A percentile compares a stretch with the other conserved stretches of the same genome.
Conservation (phyloP, 2,113 vertebrate species). For the Hoplias malabaricus region DNA sequence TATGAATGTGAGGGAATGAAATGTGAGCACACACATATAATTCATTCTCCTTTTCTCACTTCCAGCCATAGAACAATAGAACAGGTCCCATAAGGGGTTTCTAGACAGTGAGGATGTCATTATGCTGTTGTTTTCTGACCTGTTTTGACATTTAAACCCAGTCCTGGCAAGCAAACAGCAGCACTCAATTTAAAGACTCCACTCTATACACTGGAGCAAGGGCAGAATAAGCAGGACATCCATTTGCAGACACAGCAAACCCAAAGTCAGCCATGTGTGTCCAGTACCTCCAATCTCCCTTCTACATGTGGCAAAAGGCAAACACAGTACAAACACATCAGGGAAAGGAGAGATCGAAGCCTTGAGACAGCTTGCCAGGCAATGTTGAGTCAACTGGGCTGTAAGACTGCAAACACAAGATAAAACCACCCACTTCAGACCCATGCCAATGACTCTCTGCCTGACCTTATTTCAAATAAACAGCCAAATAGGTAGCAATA, state of each 20-base stretch:
- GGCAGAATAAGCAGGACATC: constrained; percentile 9
- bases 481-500: not conserved
- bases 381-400: not conserved
- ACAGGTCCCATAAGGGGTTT: constrained; percentile 2
- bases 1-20: constrained; percentile 16
- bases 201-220: not conserved
- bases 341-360: not conserved
- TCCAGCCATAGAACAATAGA: constrained; percentile 26
- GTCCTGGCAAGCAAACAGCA: constrained; percentile 1
- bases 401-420: constrained; percentile 14
- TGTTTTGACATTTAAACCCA: constrained; percentile 31
- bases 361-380: constrained; percentile 12
- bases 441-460: no score
- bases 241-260: constrained; percentile 21
- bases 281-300: not conserved
- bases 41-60: constrained; percentile 25
- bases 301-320: not conserved
- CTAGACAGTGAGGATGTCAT: constrained; percentile 23
- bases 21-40: constrained; percentile 1
- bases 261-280: constrained; percentile 27
- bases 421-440: not conserved
- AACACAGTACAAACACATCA: constrained; percentile 3
- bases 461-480: not conserved
- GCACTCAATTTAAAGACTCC: constrained; percentile 17
- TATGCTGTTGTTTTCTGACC: constrained; percentile 26